These are phyloP conservation scores for Osmoderma eremita DNA, from an alignment of 2,888 invertebrate genomes.

Conservation along the genomic window DNA sequence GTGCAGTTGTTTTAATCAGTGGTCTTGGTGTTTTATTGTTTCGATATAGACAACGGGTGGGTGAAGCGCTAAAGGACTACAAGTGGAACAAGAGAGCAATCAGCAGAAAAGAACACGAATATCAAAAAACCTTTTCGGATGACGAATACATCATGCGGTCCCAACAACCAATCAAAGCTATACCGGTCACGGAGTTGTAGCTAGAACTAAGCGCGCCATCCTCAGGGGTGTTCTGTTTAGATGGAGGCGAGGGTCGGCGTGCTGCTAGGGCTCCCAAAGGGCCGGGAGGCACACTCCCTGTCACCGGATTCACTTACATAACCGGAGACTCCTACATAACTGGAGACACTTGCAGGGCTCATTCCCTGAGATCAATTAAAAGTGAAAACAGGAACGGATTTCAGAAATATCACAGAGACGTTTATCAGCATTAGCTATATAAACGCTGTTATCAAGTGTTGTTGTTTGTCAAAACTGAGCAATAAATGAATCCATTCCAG, in stretches of 20 bases:
- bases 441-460: constrained; percentile 34
- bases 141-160: constrained; percentile 84
- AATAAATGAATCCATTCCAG: constrained; percentile 64
- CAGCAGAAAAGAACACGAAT: constrained; percentile 84
- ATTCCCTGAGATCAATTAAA: constrained; percentile 62
- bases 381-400: constrained; percentile 59
- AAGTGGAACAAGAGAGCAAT: constrained; percentile 80
- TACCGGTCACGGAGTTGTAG: constrained; percentile 94
- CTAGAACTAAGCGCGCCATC: constrained; percentile 94
- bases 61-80: constrained; percentile 84
- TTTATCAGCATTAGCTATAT: constrained; percentile 57
- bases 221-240: constrained; percentile 78
- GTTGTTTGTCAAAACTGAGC: constrained; percentile 48
- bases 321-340: constrained; percentile 71
- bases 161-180: constrained; percentile 72
- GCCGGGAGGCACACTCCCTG: constrained; percentile 73
- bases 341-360: constrained; percentile 70
- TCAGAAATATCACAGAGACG: constrained; percentile 58
- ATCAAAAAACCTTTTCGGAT: constrained; percentile 89
- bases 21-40: constrained; percentile 79
- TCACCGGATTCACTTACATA: constrained; percentile 81
- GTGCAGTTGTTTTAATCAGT: constrained; percentile 77
- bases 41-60: constrained; percentile 81
- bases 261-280: constrained; percentile 64
- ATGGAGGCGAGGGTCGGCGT: constrained; percentile 63